Conservation (phyloP, 2,113 vertebrate species). For the Pedionomus torquatus region DNA sequence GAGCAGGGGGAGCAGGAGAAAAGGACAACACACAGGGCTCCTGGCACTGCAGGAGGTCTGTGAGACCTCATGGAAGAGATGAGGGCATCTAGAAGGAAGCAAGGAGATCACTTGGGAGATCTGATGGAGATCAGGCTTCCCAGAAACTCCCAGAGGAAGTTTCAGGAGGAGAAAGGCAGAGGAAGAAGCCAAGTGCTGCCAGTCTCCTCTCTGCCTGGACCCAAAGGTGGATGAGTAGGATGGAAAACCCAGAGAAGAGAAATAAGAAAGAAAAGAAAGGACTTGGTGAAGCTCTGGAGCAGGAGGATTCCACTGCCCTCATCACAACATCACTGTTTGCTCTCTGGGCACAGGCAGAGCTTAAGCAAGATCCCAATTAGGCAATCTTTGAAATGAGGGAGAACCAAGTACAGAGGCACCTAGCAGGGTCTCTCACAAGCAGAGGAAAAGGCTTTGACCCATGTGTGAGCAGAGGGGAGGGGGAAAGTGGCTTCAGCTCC, state of each 20-base stretch:
- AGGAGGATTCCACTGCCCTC: not conserved
- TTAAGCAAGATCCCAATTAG: not conserved
- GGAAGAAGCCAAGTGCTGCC: not conserved
- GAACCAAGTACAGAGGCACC: not conserved
- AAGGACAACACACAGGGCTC: not conserved
- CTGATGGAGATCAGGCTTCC: not conserved
- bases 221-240: not conserved
- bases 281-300: not conserved
- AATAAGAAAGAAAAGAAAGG: not conserved
- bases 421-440: not conserved
- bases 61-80: not conserved
- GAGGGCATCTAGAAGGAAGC: not conserved
- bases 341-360: not conserved
- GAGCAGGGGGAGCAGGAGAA: accelerated
- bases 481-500: not conserved
- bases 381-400: not conserved
- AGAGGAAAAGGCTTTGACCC: not conserved
- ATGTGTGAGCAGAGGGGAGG: not conserved
- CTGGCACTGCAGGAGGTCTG: not conserved
- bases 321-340: not conserved
- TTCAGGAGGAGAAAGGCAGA: not conserved
- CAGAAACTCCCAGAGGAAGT: not conserved
- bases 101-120: not conserved
- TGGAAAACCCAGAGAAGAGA: not conserved
- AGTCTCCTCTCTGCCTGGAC: not conserved